Percentiles rank a stretch among this genome's conserved stretches.
These are phyloP conservation scores for Reticulitermes lucifugus DNA, from an alignment of 2,888 invertebrate genomes.

Conservation along the genomic window DNA sequence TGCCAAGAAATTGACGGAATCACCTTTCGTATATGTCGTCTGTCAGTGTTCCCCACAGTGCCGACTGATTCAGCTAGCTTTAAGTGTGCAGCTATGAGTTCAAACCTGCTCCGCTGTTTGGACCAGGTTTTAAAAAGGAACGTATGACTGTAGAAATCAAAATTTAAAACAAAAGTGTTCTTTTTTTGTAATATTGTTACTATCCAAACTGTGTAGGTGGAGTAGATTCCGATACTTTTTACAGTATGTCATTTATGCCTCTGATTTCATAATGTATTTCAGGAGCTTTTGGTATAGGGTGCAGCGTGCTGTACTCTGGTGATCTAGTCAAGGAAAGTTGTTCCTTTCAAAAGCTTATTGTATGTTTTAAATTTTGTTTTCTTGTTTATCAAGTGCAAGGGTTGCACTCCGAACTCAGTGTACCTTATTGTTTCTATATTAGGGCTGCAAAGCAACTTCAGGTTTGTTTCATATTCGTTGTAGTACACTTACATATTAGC, in stretches of 20 bases:
- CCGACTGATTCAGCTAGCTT: conserved; percentile 34
- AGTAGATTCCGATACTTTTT: neutral
- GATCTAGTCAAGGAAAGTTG: conserved; percentile 14
- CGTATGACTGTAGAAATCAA: conserved; percentile 11
- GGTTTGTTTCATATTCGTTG: conserved; percentile 13
- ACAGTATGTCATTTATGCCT: neutral
- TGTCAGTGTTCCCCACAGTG: conserved; percentile 6
- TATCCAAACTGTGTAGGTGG: neutral
- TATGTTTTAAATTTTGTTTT: neutral
- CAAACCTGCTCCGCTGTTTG: neutral
- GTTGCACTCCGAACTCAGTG: neutral
- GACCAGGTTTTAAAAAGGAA: conserved; percentile 2
- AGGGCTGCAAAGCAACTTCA: conserved; percentile 6
- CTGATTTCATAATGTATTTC: neutral
- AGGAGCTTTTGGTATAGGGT: conserved; percentile 15
- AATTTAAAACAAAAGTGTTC: neutral
- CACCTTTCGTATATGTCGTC: neutral
- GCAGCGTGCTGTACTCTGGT: neutral
- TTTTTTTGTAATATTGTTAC: neutral
- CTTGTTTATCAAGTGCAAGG: conserved; percentile 2
- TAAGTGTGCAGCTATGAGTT: conserved; percentile 21
- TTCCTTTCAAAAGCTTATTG: conserved; percentile 11
- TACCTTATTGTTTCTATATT: conserved; percentile 1
- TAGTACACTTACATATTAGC: neutral
- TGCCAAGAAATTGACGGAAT: neutral